These are phyloP conservation scores for Micrasema minimum DNA, from an alignment of 1,140 invertebrate species.

Conservation along the genomic window DNA sequence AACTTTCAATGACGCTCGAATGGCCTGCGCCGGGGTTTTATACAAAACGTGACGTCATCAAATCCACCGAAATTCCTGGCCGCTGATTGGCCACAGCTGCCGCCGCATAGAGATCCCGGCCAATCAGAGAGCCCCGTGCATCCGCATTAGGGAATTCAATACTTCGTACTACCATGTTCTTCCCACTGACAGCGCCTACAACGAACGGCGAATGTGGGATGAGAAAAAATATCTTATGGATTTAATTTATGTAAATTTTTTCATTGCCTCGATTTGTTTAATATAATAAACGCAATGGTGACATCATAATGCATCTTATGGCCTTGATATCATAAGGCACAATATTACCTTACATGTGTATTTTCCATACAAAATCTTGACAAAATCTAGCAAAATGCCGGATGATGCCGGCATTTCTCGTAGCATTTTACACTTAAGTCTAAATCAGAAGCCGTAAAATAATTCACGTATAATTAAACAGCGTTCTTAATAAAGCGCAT, in stretches of 20 bases:
- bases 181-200: not conserved
- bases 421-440: too few species aligned
- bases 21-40: conserved; percentile 10
- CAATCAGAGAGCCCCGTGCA: conserved; percentile 13
- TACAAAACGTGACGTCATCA: conserved; percentile 36
- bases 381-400: too few species aligned
- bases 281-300: conserved; percentile 3
- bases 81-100: conserved; percentile 12
- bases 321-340: not conserved
- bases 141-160: conserved; percentile 5
- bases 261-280: not conserved
- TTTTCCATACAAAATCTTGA: too few species aligned
- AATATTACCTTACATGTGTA: too few species aligned
- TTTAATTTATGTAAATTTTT: conserved; percentile 20
- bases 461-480: too few species aligned
- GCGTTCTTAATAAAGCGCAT: too few species aligned
- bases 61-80: too few species aligned
- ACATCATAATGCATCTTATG: not conserved
- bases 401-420: too few species aligned
- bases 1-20: conserved; percentile 37
- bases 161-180: too few species aligned
- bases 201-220: not conserved
- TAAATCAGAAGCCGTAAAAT: too few species aligned
- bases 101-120: conserved; percentile 12
- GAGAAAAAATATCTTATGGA: not conserved